phyloP scores from a whole-genome alignment of 2,888 invertebrate species.

The Anoplius nigerrimus region DNA sequence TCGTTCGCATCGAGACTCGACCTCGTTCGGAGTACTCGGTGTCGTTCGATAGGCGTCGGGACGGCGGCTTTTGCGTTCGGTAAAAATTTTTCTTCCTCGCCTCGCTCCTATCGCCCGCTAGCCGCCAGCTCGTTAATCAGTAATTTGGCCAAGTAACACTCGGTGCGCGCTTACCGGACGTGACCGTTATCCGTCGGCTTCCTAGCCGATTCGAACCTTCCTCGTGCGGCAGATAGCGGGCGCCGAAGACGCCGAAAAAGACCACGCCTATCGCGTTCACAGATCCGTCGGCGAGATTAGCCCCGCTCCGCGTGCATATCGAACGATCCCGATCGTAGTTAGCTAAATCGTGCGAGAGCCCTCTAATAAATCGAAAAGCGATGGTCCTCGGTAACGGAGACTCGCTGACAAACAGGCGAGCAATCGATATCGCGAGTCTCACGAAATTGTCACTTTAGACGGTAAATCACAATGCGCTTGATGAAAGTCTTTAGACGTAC shows the following conservation, averaged over 20 bases:
- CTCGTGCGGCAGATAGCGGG: too few relatives aligned
- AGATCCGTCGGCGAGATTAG: too few relatives aligned
- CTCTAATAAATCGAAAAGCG: constrained; percentile 33
- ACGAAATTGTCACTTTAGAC: constrained; percentile 1
- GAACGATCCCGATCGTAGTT: neutral
- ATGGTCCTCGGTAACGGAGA: constrained; percentile 55
- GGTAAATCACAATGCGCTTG: constrained; percentile 65
- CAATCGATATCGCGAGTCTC: neutral
- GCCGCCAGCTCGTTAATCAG: too few relatives aligned
- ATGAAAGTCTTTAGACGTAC: constrained; percentile 53
- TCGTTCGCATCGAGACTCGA: neutral
- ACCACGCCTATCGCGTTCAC: too few relatives aligned
- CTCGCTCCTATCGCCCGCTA: too few relatives aligned
- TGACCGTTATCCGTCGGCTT: too few relatives aligned
- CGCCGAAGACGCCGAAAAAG: too few relatives aligned
- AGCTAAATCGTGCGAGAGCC: constrained; percentile 17
- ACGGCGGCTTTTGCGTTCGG: neutral
- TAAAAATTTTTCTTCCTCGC: too few relatives aligned
- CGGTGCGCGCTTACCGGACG: too few relatives aligned
- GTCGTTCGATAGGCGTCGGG: constrained; percentile 21
- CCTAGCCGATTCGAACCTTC: too few relatives aligned
- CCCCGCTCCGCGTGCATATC: neutral
- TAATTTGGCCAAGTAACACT: too few relatives aligned
- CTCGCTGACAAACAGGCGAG: constrained; percentile 33
- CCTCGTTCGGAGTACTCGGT: constrained; percentile 11